phyloP scores from a whole-genome alignment of 2,888 invertebrate genomes.

The Papilio protenor region DNA sequence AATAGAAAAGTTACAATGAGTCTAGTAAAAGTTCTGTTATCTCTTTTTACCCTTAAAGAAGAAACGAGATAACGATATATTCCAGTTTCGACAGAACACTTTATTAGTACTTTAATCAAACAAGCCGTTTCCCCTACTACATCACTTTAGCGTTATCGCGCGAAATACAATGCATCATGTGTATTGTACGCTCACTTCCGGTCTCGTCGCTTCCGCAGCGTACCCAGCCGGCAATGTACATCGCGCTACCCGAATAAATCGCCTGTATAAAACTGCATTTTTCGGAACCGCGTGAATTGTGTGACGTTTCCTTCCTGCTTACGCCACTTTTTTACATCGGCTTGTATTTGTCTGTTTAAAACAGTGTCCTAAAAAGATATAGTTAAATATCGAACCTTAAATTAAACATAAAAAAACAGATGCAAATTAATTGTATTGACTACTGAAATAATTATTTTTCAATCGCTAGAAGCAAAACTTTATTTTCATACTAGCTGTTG shows the following conservation, averaged over 20 bases:
- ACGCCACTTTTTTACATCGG: constrained; percentile 25
- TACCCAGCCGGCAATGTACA: constrained; percentile 39
- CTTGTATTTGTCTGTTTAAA: constrained; percentile 28
- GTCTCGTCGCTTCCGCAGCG: constrained; percentile 51
- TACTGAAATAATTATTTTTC: no score
- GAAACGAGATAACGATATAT: background rate
- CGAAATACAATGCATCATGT: constrained; percentile 73
- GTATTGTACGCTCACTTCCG: constrained; percentile 71
- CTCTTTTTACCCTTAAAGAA: background rate
- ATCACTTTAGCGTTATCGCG: constrained; percentile 77
- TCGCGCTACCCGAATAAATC: constrained; percentile 45
- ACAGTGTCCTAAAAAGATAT: background rate
- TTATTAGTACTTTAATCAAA: constrained; percentile 21
- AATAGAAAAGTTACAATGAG: no score
- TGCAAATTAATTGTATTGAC: no score
- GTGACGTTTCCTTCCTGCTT: constrained; percentile 43
- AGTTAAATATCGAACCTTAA: background rate
- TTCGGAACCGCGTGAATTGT: constrained; percentile 44
- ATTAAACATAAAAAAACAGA: background rate
- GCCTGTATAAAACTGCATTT: constrained; percentile 46
- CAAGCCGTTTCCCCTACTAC: constrained; percentile 47
- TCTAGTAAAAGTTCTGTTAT: background rate
- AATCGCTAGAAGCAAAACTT: no score
- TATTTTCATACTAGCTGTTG: no score
- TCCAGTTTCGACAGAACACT: background rate